phyloP scores from a whole-genome alignment of 1,140 invertebrate genomes.

The Planococcus citri region DNA sequence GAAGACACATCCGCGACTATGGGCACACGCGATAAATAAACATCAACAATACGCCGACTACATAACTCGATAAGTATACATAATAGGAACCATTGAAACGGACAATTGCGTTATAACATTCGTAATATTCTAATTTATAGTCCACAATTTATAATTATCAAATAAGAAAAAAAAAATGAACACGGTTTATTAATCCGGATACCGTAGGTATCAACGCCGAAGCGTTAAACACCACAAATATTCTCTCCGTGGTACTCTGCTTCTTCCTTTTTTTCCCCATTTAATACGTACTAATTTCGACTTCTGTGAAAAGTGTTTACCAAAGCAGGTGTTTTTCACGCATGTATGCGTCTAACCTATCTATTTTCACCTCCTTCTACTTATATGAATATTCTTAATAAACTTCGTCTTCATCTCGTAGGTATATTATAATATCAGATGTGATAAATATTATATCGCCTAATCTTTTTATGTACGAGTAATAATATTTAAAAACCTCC shows the following conservation, averaged over 20 bases:
- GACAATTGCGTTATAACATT: constrained; percentile 10
- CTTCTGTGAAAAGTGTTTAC: constrained; percentile 11
- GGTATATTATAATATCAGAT: no score
- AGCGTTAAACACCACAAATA: constrained; percentile 15
- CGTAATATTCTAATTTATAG: constrained; percentile 19
- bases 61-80: neutral
- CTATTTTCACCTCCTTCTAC: neutral
- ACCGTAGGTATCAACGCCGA: neutral
- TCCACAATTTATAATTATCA: constrained; percentile 15
- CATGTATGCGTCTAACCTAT: neutral
- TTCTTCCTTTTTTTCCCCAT: no score
- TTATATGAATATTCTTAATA: no score
- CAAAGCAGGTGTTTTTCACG: constrained; percentile 14
- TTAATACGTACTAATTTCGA: neutral
- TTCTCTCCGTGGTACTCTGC: neutral
- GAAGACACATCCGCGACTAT: no score
- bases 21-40: no score
- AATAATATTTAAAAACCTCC: no score
- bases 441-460: constrained; percentile 14
- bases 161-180: no score
- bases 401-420: no score
- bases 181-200: constrained; percentile 19
- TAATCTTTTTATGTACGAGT: constrained; percentile 1
- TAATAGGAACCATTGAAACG: constrained; percentile 14
- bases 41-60: no score